Conservation (phyloP, 2,888 invertebrate genomes). For the Stenoptilia bipunctidactyla region DNA sequence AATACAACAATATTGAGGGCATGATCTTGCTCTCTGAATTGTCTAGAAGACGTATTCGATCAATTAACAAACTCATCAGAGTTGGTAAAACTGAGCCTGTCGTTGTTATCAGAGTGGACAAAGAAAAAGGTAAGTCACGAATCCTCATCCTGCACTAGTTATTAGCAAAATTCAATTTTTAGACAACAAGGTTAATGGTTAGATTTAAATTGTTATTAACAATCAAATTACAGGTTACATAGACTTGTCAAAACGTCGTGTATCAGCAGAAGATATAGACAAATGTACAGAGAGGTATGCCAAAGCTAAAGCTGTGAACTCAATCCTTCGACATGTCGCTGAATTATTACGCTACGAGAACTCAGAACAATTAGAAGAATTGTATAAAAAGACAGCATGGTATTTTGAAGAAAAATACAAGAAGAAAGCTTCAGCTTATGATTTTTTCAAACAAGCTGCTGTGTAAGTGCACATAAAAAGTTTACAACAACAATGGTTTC, state of each 20-base stretch:
- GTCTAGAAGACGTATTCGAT: constrained; percentile 97
- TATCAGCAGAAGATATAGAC: constrained; percentile 97
- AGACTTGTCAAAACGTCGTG: constrained; percentile 98
- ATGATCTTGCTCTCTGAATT: constrained; percentile 99
- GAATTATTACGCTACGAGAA: constrained; percentile 92
- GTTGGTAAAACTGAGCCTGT: constrained; percentile 99
- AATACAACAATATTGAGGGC: constrained; percentile 99
- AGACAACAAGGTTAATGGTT: too few species aligned
- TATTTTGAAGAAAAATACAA: constrained; percentile 97
- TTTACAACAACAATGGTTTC: too few species aligned
- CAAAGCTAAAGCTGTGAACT: constrained; percentile 98
- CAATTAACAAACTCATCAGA: constrained; percentile 98
- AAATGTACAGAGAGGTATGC: constrained; percentile 99
- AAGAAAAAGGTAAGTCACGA: constrained; percentile 88
- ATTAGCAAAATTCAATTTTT: too few species aligned
- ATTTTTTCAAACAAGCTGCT: constrained; percentile 98
- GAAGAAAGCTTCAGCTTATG: constrained; percentile 95
- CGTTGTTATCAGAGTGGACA: constrained; percentile 98
- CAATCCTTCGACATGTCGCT: constrained; percentile 96
- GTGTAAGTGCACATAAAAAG: too few species aligned
- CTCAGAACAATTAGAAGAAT: constrained; percentile 93
- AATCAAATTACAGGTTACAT: constrained; percentile 89
- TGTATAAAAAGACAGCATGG: constrained; percentile 98
- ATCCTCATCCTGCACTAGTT: too few species aligned
- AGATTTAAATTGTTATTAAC: not conserved